Evolutionary conservation across 2,797 vertebrate species (phyloP).

Genomic region (Moxostoma hubbsi): DNA sequence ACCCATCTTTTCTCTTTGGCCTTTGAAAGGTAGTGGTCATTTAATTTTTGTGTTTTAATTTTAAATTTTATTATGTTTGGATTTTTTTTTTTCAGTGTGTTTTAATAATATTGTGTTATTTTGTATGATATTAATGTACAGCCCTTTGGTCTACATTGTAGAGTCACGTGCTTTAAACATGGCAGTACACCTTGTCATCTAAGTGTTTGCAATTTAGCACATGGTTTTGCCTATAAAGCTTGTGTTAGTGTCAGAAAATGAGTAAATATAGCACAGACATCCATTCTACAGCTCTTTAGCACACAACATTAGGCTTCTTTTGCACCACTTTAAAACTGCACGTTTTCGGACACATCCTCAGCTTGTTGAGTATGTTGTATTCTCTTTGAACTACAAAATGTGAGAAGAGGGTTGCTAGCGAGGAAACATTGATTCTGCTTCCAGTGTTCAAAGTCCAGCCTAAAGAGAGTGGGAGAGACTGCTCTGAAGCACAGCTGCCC

Average conservation of each 20-base stretch:
- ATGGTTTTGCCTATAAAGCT: not conserved
- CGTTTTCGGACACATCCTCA: not conserved
- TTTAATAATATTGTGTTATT: not conserved
- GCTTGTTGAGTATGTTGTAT: not conserved
- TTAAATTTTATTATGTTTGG: too few species aligned
- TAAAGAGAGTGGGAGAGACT: constrained; percentile 11
- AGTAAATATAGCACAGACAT: not conserved
- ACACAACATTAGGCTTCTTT: not conserved
- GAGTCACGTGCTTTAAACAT: not conserved
- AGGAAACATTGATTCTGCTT: constrained; percentile 34
- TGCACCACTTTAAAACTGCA: not conserved
- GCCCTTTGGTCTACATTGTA: too few species aligned
- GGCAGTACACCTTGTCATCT: not conserved
- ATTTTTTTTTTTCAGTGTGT: too few species aligned
- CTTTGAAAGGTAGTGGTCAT: too few species aligned
- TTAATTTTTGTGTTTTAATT: too few species aligned
- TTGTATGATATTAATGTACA: not conserved
- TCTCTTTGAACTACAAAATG: constrained; percentile 37
- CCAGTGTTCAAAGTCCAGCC: constrained; percentile 33
- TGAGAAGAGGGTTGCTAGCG: constrained; percentile 9
- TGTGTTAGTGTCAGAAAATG: not conserved
- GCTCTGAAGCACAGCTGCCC: constrained; percentile 50
- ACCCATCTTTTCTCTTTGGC: too few species aligned
- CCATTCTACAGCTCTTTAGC: not conserved
- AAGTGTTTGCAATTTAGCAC: not conserved